Conservation (phyloP, 2,113 vertebrate genomes). For the Elephantulus edwardii region DNA sequence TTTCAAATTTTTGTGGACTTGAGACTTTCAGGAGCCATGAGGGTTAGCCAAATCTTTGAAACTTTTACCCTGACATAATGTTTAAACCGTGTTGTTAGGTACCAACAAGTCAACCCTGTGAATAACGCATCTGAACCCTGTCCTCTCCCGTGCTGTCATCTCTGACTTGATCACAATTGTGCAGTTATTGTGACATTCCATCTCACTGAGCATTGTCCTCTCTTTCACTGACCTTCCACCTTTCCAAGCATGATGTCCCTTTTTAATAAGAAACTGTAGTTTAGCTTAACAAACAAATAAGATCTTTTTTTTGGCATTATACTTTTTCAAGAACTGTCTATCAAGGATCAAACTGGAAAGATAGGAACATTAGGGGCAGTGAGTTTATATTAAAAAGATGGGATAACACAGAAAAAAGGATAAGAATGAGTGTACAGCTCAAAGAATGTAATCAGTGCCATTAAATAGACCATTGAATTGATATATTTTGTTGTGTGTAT, state of each 20-base stretch:
- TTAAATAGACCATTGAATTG: neutral
- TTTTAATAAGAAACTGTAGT: neutral
- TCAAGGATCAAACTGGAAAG: neutral
- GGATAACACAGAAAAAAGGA: neutral
- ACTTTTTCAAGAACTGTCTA: neutral
- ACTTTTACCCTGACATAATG: neutral
- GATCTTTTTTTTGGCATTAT: neutral
- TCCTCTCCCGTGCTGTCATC: no score
- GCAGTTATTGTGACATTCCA: no score
- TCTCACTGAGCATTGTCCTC: no score
- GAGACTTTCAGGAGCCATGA: neutral
- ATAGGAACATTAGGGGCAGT: neutral
- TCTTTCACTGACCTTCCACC: no score
- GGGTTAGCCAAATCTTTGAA: neutral
- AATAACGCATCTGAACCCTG: no score
- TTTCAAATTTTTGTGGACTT: neutral
- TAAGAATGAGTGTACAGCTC: neutral
- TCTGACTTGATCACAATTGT: no score
- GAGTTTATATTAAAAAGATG: neutral
- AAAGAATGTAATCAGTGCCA: neutral
- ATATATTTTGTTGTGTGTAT: neutral
- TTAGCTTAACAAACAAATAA: neutral
- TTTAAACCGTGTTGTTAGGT: neutral
- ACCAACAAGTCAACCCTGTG: no score
- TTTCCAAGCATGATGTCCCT: no score